Conservation (phyloP, 2,113 vertebrate species). For the Saccopteryx bilineata region DNA sequence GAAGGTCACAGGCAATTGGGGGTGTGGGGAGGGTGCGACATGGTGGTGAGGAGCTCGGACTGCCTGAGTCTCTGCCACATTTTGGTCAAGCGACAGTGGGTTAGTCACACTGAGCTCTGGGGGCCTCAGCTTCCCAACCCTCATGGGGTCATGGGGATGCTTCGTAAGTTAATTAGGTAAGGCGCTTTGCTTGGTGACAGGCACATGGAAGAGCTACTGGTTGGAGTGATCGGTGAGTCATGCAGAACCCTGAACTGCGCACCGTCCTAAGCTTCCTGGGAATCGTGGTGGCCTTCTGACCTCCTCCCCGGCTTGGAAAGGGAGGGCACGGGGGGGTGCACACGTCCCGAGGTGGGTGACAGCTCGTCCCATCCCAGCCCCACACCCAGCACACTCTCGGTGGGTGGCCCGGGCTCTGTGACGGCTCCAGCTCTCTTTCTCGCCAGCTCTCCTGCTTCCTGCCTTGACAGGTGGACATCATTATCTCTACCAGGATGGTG, state of each 20-base stretch:
- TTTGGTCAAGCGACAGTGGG: rapidly evolving
- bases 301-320: not conserved
- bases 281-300: not conserved
- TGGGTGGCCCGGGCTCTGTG: not conserved
- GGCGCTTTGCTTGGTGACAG: rapidly evolving
- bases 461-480: not conserved
- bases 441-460: rapidly evolving
- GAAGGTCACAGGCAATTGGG: not conserved
- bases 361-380: not conserved
- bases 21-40: rapidly evolving
- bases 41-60: rapidly evolving
- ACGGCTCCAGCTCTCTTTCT: not conserved
- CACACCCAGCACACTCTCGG: not conserved
- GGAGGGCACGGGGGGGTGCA: not conserved
- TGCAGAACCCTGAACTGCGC: rapidly evolving
- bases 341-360: not conserved
- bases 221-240: rapidly evolving
- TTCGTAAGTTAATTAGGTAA: not conserved
- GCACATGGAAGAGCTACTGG: rapidly evolving
- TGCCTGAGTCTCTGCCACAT: rapidly evolving
- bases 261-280: not conserved
- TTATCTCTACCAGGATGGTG: not conserved
- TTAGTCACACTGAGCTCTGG: rapidly evolving
- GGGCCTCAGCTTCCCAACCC: not conserved
- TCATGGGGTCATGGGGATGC: rapidly evolving